Evolutionary conservation across 1,140 invertebrate species (phyloP), one percentile per base, ranked within the genome.

Genomic region (Procambarus virginalis): DNA sequence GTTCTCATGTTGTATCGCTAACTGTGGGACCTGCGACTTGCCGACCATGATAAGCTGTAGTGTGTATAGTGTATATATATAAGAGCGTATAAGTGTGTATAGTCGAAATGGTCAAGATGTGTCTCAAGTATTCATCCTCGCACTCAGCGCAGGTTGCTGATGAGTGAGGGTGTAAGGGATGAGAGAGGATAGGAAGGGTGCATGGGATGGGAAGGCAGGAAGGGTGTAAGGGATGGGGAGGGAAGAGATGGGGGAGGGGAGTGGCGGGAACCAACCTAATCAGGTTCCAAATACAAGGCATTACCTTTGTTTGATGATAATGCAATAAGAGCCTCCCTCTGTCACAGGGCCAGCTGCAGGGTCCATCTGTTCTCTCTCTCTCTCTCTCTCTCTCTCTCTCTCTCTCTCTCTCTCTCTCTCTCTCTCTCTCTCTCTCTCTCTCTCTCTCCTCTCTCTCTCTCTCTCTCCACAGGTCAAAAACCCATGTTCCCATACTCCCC

Each of bases 251-350:
- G 9, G 22, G 58, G 48, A 46, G 78, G 60, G 34, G 34, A 34
- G 12, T 46, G 49, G 34, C 49, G 45, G 17, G 60, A 64, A 9
- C n/a, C 2, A 20, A 45, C 49, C 58, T 82, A 88, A 88, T 88
- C 86, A 82, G 45, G 79, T 88, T 88, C 60, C 86, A 81, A 64
- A 88, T 78, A 86, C 77, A 76, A 88, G 78, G 78, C 86, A 81
- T 88, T 88, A 81, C 79, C 79, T 82, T 88, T 88, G 86, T 88
- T 88, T 82, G 78, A 68, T 60, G 78, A 88, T 88, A 82, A 88
- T 82, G 79, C 78, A 78, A 88, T 87, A 48, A 82, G 68, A 68
- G 55, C 20, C 77, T 6, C 77, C 48, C 55, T n/a, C 20, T 58
- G 75, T 20, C n/a, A 73, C 48, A 49, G 46, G 49, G 79, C 49